Conservation (phyloP, 1,140 invertebrate species). For the Diprion similis region DNA sequence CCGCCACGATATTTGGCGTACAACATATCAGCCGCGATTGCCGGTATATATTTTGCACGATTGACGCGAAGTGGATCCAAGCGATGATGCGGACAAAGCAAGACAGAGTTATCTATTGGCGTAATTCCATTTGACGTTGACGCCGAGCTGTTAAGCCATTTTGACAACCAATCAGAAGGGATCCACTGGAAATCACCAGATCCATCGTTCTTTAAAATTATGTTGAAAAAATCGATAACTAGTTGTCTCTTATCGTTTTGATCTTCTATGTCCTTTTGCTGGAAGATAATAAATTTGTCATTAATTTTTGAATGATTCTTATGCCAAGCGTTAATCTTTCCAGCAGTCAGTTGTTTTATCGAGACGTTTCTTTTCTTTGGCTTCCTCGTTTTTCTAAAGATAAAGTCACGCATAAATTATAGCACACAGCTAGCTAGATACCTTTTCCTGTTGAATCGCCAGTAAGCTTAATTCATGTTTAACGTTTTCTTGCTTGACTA, state of each 20-base stretch:
- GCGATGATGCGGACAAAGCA: conserved; percentile 62
- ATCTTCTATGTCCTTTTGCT: conserved; percentile 61
- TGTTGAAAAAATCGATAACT: conserved; percentile 52
- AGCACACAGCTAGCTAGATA: conserved; percentile 23
- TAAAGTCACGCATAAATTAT: neutral
- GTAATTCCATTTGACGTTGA: conserved; percentile 47
- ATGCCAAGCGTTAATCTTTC: neutral
- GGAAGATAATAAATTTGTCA: conserved; percentile 24
- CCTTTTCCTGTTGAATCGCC: conserved; percentile 55
- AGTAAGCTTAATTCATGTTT: conserved; percentile 52
- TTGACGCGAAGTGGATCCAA: conserved; percentile 56
- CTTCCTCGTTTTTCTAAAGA: too few relatives aligned
- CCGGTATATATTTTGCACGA: conserved; percentile 54
- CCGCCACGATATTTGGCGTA: conserved; percentile 60
- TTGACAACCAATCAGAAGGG: conserved; percentile 61
- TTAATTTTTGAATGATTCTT: conserved; percentile 5
- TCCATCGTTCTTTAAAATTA: conserved; percentile 36
- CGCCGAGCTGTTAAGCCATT: conserved; percentile 55
- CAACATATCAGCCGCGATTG: conserved; percentile 54
- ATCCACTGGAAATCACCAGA: conserved; percentile 61
- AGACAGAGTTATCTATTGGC: conserved; percentile 59
- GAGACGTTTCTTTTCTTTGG: neutral
- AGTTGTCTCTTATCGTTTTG: conserved; percentile 57
- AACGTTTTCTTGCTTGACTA: conserved; percentile 53
- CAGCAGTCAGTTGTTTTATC: neutral